Evolutionary conservation across 1,140 invertebrate species (phyloP).

Genomic region (Andricus grossulariae): DNA sequence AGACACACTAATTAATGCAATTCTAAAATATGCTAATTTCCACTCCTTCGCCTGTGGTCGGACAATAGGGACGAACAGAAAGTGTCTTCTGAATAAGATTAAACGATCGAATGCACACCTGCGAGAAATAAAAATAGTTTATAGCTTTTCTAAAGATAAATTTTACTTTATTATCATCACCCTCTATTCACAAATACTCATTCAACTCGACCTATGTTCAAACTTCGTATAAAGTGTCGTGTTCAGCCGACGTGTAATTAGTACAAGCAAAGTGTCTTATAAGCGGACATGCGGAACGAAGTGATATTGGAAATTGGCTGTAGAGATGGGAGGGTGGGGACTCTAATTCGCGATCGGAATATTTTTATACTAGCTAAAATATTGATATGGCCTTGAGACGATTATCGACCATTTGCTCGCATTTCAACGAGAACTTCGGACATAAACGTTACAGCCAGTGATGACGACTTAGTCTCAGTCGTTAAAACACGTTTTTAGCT

Average conservation of each 20-base stretch:
- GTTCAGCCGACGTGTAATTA: neutral
- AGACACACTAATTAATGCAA: slow-evolving; percentile 39
- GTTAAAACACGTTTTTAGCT: too few relatives aligned
- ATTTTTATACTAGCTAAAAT: neutral
- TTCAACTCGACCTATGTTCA: too few relatives aligned
- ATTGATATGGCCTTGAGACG: slow-evolving; percentile 19
- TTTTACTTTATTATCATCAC: too few relatives aligned
- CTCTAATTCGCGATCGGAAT: slow-evolving; percentile 11
- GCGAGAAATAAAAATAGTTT: too few relatives aligned
- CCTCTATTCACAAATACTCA: too few relatives aligned
- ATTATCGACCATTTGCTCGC: neutral
- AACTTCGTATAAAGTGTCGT: neutral
- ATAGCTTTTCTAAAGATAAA: too few relatives aligned
- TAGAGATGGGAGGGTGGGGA: neutral
- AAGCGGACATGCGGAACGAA: slow-evolving; percentile 25
- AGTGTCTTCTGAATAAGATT: slow-evolving; percentile 11
- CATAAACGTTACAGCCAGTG: neutral
- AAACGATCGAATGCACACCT: slow-evolving; percentile 8
- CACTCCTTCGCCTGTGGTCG: slow-evolving; percentile 33
- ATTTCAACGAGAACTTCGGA: neutral
- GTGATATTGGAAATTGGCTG: slow-evolving; percentile 17
- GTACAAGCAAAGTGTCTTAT: slow-evolving; percentile 24
- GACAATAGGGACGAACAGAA: slow-evolving; percentile 18
- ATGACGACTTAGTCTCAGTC: too few relatives aligned
- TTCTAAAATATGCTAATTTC: slow-evolving; percentile 41